These are phyloP conservation scores for Aphelinus atriplicis DNA, from an alignment of 1,140 invertebrate genomes.

Conservation along the genomic window DNA sequence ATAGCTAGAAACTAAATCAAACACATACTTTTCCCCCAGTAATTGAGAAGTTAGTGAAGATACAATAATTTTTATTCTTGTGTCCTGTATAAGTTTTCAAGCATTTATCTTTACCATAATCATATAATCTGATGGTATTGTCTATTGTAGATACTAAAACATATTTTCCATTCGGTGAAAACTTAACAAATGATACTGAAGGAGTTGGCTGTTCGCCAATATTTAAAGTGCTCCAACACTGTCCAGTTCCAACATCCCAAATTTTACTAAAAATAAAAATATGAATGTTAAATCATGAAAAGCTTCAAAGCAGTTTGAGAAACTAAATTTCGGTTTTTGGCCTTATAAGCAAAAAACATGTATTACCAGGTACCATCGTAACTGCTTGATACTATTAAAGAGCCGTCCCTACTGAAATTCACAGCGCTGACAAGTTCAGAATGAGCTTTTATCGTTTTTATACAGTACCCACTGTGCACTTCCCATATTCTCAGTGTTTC, in stretches of 20 bases:
- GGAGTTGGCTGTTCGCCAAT: conserved; percentile 64
- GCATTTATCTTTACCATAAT: conserved; percentile 97
- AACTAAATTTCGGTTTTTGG: conserved; percentile 70
- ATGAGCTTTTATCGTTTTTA: conserved; percentile 98
- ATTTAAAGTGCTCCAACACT: no score
- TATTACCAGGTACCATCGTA: conserved; percentile 97
- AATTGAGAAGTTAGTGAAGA: conserved; percentile 99
- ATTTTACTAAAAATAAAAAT: no score
- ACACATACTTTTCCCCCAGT: conserved; percentile 93
- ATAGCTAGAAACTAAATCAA: no score
- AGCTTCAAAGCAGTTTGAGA: no score
- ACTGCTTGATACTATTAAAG: conserved; percentile 97
- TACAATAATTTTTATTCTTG: conserved; percentile 99
- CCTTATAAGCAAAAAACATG: conserved; percentile 84
- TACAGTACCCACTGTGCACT: conserved; percentile 97
- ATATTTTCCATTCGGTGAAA: conserved; percentile 99
- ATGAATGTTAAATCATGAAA: no score
- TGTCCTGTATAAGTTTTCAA: conserved; percentile 98
- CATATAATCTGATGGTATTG: conserved; percentile 98
- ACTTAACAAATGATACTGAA: conserved; percentile 99
- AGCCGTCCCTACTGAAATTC: conserved; percentile 98
- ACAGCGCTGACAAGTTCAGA: conserved; percentile 99
- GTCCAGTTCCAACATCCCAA: no score
- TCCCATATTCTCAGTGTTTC: conserved; percentile 99
- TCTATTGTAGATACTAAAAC: conserved; percentile 97